These are phyloP conservation scores for Chirona hameri DNA, from an alignment of 2,888 invertebrate genomes.

Conservation along the genomic window DNA sequence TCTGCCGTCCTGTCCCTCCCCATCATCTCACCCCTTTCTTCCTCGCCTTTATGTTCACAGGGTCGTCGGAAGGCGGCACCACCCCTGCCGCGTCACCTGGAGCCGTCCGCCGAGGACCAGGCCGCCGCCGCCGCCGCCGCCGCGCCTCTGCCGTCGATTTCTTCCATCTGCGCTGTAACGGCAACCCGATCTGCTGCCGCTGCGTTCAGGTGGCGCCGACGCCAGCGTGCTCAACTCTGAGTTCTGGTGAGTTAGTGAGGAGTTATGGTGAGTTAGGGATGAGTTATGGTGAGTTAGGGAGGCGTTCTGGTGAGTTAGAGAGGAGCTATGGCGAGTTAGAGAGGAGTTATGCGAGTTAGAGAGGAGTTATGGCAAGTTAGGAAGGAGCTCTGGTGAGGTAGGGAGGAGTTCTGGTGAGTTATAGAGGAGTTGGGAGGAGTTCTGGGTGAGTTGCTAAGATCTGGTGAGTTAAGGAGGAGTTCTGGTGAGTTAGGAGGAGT, in stretches of 20 bases:
- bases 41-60: neutral
- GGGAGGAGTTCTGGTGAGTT: too few species aligned
- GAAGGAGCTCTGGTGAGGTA: too few species aligned
- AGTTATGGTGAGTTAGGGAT: neutral
- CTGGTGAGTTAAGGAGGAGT: too few species aligned
- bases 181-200: constrained; percentile 86
- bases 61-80: constrained; percentile 41
- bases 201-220: constrained; percentile 83
- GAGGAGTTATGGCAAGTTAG: too few species aligned
- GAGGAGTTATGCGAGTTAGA: too few species aligned
- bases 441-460: too few species aligned
- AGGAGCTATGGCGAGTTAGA: too few species aligned
- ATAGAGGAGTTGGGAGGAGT: too few species aligned
- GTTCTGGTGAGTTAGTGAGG: neutral
- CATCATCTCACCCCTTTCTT: too few species aligned
- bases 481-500: too few species aligned
- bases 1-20: too few species aligned
- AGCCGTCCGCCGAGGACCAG: constrained; percentile 12
- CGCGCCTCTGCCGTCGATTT: constrained; percentile 63
- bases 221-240: constrained; percentile 74
- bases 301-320: too few species aligned
- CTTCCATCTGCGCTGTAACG: constrained; percentile 93
- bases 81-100: constrained; percentile 26
- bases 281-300: neutral
- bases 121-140: constrained; percentile 2